Evolutionary conservation across 2,797 vertebrate genomes (phyloP).

Genomic region (Microchirus variegatus): DNA sequence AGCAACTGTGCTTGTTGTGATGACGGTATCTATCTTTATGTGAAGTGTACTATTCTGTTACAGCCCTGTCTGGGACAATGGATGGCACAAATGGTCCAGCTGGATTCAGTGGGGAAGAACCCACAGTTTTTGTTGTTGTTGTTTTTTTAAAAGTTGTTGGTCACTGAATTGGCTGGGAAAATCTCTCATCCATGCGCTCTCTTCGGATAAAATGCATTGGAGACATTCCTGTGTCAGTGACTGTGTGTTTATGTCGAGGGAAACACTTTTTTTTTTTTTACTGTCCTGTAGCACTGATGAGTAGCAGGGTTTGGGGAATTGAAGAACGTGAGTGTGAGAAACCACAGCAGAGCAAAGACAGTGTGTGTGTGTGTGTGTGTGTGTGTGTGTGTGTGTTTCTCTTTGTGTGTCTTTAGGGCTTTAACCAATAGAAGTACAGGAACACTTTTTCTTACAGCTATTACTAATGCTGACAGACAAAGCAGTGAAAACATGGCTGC

Average conservation of each 20-base stretch:
- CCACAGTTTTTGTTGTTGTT: no score
- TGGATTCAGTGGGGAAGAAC: slow-evolving; percentile 3
- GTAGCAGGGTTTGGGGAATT: slow-evolving; percentile 3
- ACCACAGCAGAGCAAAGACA: slow-evolving; percentile 20
- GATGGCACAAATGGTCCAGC: neutral
- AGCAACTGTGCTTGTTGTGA: neutral
- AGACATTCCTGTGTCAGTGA: slow-evolving; percentile 38
- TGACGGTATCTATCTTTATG: neutral
- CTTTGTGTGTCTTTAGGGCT: slow-evolving; percentile 10
- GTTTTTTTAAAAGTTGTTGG: slow-evolving; percentile 44
- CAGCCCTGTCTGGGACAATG: neutral
- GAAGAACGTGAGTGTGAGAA: slow-evolving; percentile 55
- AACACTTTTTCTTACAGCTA: slow-evolving; percentile 30
- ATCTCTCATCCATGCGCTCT: slow-evolving; percentile 62
- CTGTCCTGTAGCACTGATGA: slow-evolving; percentile 19
- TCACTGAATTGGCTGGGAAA: slow-evolving; percentile 64
- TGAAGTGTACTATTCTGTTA: slow-evolving; percentile 6
- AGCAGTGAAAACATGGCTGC: slow-evolving; percentile 36
- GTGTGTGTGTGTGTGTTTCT: neutral
- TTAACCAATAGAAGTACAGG: slow-evolving; percentile 8
- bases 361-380: no score
- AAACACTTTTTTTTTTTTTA: slow-evolving; percentile 18
- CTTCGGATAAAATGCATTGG: neutral
- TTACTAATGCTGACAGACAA: slow-evolving; percentile 53
- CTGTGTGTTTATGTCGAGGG: slow-evolving; percentile 25